These are phyloP conservation scores for Fabriciana adippe DNA, from an alignment of 2,888 invertebrate genomes.

Conservation along the genomic window DNA sequence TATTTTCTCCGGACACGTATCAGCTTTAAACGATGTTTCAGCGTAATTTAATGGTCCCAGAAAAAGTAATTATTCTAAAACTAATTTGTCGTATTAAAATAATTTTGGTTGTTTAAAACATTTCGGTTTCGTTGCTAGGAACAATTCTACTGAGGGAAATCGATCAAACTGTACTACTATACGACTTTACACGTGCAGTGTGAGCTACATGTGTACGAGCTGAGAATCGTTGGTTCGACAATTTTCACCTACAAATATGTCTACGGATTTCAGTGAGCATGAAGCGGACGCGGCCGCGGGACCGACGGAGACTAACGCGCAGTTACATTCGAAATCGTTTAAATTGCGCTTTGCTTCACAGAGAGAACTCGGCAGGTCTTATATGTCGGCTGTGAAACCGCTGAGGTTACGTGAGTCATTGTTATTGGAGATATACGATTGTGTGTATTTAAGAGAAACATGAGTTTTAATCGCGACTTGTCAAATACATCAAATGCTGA, in stretches of 20 bases:
- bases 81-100: neutral
- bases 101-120: neutral
- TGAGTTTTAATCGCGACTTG: no score
- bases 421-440: no score
- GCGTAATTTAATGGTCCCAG: no score
- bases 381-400: slow-evolving; percentile 65
- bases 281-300: slow-evolving; percentile 27
- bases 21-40: no score
- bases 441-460: no score
- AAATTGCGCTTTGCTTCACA: slow-evolving; percentile 70
- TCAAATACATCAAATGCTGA: no score
- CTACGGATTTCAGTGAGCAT: slow-evolving; percentile 8
- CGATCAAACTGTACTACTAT: slow-evolving; percentile 5
- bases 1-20: no score
- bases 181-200: no score
- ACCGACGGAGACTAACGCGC: slow-evolving; percentile 26
- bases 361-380: slow-evolving; percentile 69
- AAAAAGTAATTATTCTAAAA: no score
- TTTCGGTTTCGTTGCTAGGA: slow-evolving; percentile 14
- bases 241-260: slow-evolving; percentile 4
- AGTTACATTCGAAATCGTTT: slow-evolving; percentile 49
- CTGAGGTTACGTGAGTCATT: slow-evolving; percentile 57
- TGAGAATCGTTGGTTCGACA: no score
- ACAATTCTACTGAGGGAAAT: neutral
- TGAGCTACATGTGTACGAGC: no score